Base-by-base conservation (phyloP, 2,888 invertebrate species). In the Silvanus unidentatus region DNA sequence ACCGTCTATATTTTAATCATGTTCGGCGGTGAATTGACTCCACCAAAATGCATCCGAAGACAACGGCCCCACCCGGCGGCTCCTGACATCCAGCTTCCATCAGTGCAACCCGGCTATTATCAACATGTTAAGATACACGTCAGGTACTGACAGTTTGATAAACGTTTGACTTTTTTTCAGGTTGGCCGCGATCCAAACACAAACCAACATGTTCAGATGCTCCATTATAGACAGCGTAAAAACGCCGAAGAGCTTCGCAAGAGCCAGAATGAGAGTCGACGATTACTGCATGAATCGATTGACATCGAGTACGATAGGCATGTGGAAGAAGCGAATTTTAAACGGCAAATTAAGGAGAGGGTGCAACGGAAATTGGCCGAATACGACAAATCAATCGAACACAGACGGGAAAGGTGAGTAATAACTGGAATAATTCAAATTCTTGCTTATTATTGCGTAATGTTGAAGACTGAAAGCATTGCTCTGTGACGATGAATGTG, bases 401-500 rank as follows among this genome's bases (percentile, higher is more conserved):
- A 51, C 15, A 76, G 80, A 48, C 71, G 76, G 29, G 63, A 69
- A 48, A 71, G 65, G 60, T 64, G 13, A n/a, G n/a, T n/a, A n/a
- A n/a, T n/a, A n/a, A n/a, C n/a, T n/a, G n/a, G n/a, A n/a, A n/a
- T n/a, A n/a, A n/a, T n/a, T n/a, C n/a, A n/a, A n/a, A n/a, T 32
- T 32, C n/a, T 32, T 32, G 32, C 6, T 8, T 32, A n/a, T 32
- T 68, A 22, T 39, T 34, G 35, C 40, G 14, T 40, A 44, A 13
- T 37, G 28, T 28, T 58, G 29, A 47, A 78, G 78, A 53, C 61
- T 80, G 15, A 57, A 59, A 47, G 66, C 71, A 2, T 54, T 82
- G 1, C 65, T 75, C 28, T 56, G 65, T 0, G 64, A 62, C 6
- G 82, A 83, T 60, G 77, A 80, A 57, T 71, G 74, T 12, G 60